A percentile compares a stretch with the other conserved stretches of the same genome.
phyloP scores from a whole-genome alignment of 2,797 vertebrate genomes.

The Tinamus major region DNA sequence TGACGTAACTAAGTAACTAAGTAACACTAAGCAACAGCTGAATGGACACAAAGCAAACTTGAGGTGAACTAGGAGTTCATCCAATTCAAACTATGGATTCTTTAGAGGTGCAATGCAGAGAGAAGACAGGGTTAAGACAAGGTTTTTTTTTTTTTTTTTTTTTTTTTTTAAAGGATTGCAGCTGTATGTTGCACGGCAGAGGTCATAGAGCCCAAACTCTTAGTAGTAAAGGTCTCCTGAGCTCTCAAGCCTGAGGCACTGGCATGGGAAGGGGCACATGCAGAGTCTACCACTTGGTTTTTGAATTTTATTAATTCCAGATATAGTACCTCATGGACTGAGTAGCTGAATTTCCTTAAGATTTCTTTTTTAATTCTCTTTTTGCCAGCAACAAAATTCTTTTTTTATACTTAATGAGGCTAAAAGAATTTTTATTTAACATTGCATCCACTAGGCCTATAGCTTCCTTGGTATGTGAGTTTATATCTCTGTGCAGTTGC shows the following conservation, averaged over 20 bases:
- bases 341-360: too few species aligned
- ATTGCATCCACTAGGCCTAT: fast-evolving
- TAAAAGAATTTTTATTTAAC: neutral
- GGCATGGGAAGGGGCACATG: neutral
- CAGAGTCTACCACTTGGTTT: neutral
- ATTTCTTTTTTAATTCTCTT: too few species aligned
- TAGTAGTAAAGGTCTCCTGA: neutral
- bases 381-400: neutral
- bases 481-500: neutral
- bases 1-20: neutral
- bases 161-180: too few species aligned
- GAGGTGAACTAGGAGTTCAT: neutral
- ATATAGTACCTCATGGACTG: too few species aligned
- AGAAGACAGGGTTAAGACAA: neutral
- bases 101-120: neutral
- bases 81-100: neutral
- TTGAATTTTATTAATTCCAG: too few species aligned
- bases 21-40: neutral
- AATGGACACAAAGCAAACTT: neutral
- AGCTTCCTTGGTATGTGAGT: neutral
- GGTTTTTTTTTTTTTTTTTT: neutral
- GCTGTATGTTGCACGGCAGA: too few species aligned
- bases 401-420: neutral
- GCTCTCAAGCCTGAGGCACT: neutral
- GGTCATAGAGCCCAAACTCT: too few species aligned